Evolutionary conservation across 2,888 invertebrate species (phyloP).

Genomic region (Rotaria socialis): DNA sequence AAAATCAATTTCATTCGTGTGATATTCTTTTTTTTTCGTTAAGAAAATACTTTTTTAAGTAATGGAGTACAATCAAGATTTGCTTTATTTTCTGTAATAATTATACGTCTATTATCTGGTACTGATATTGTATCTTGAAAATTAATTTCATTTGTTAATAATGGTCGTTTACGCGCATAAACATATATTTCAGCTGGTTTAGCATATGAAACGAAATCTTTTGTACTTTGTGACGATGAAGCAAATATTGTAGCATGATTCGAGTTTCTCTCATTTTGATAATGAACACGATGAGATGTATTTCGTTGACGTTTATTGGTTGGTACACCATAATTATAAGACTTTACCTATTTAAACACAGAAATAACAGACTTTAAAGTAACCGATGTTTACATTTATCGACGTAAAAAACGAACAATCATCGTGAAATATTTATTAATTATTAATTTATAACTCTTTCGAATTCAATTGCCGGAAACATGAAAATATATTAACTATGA

Average conservation of each 20-base stretch:
- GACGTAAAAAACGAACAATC: too few relatives aligned
- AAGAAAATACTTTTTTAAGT: conserved; percentile 37
- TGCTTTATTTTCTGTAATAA: conserved; percentile 35
- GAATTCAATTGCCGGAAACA: too few relatives aligned
- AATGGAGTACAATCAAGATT: conserved; percentile 40
- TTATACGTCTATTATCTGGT: conserved; percentile 23
- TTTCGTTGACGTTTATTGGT: not conserved
- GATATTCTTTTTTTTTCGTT: not conserved
- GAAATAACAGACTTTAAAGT: not conserved
- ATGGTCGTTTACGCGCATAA: conserved; percentile 43
- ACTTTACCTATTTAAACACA: not conserved
- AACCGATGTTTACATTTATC: too few relatives aligned
- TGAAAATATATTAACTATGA: too few relatives aligned
- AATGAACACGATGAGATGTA: not conserved
- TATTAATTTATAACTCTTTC: too few relatives aligned
- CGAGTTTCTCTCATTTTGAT: not conserved
- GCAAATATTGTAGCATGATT: not conserved
- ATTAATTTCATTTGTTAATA: conserved; percentile 29
- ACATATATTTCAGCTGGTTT: conserved; percentile 43
- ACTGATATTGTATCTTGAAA: conserved; percentile 37
- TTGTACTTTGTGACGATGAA: not conserved
- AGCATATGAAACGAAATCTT: not conserved
- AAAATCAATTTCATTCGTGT: not conserved
- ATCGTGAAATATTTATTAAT: too few relatives aligned
- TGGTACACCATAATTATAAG: conserved; percentile 25